A percentile compares a stretch with the other conserved stretches of the same genome.
Evolutionary conservation across 2,888 invertebrate genomes (phyloP).

Genomic region (Drosophila cognata): DNA sequence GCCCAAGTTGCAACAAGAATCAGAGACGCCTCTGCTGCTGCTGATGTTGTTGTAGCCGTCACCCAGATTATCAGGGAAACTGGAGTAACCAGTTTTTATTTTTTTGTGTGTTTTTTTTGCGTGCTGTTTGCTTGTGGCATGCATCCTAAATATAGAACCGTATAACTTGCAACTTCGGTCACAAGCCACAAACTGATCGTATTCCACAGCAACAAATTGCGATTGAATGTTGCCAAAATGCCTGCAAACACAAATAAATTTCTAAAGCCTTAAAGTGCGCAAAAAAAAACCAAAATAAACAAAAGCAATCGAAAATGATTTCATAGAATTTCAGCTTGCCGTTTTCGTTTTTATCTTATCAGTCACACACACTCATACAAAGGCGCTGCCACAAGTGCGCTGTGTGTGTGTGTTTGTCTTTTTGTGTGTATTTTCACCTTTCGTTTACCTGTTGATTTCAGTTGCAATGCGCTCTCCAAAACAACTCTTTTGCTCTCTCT

Average conservation of each 20-base stretch:
- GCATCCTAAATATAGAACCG: constrained; percentile 83
- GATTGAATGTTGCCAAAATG: constrained; percentile 27
- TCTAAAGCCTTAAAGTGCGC: not conserved
- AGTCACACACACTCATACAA: constrained; percentile 23
- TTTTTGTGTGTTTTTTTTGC: constrained; percentile 35
- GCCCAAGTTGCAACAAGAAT: constrained; percentile 56
- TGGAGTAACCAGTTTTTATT: constrained; percentile 83
- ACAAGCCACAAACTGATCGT: constrained; percentile 11
- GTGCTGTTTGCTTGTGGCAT: constrained; percentile 54
- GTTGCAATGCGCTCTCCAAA: constrained; percentile 32
- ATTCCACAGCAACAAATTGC: constrained; percentile 11
- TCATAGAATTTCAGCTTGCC: constrained; percentile 34
- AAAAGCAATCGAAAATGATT: constrained; percentile 13
- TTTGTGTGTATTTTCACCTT: constrained; percentile 60
- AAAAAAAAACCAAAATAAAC: not conserved
- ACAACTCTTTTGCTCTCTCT: constrained; percentile 9
- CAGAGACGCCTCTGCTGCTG: constrained; percentile 44
- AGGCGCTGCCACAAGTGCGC: not conserved
- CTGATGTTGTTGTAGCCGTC: constrained; percentile 70
- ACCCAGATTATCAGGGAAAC: constrained; percentile 84
- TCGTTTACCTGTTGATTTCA: constrained; percentile 71
- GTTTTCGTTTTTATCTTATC: constrained; percentile 61
- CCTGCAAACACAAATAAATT: constrained; percentile 20
- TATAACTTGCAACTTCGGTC: constrained; percentile 31
- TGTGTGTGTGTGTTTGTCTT: not conserved